These are phyloP conservation scores for Wasmannia auropunctata DNA, from an alignment of 1,140 invertebrate species.

Conservation along the genomic window DNA sequence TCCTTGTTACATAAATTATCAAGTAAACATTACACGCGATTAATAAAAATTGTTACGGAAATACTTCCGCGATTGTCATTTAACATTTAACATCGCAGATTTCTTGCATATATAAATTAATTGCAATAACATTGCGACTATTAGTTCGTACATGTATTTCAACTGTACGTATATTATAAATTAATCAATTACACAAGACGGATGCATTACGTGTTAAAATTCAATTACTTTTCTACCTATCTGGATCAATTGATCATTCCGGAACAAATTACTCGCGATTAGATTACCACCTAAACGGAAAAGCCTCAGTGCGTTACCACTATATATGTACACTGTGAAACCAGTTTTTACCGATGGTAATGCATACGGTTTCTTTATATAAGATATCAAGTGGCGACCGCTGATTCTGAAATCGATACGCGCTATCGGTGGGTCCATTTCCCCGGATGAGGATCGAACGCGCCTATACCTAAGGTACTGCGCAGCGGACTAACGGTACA, in stretches of 20 bases:
- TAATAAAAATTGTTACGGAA: not conserved
- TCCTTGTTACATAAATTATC: not conserved
- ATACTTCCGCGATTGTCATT: not conserved
- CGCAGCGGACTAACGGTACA: conserved; percentile 69
- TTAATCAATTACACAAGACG: not conserved
- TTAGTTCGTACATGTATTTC: not conserved
- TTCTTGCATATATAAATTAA: not conserved
- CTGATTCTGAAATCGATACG: conserved; percentile 46
- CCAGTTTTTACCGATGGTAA: conserved; percentile 11
- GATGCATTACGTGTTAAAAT: not conserved
- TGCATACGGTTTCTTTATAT: not conserved
- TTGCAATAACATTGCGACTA: not conserved
- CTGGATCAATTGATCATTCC: not conserved
- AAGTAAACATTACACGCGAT: not conserved
- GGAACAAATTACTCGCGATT: conserved; percentile 18
- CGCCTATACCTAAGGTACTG: conserved; percentile 30
- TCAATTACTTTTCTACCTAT: not conserved
- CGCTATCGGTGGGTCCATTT: conserved; percentile 34
- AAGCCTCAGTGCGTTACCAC: conserved; percentile 1
- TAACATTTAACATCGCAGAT: not conserved
- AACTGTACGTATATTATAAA: not conserved
- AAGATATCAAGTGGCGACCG: conserved; percentile 9
- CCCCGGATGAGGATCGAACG: not conserved
- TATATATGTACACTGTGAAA: not conserved
- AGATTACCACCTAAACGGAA: conserved; percentile 31